A percentile compares a stretch with the other conserved stretches of the same genome.
Evolutionary conservation across 1,140 invertebrate species (phyloP).

Genomic region (Drosophila jambulina): DNA sequence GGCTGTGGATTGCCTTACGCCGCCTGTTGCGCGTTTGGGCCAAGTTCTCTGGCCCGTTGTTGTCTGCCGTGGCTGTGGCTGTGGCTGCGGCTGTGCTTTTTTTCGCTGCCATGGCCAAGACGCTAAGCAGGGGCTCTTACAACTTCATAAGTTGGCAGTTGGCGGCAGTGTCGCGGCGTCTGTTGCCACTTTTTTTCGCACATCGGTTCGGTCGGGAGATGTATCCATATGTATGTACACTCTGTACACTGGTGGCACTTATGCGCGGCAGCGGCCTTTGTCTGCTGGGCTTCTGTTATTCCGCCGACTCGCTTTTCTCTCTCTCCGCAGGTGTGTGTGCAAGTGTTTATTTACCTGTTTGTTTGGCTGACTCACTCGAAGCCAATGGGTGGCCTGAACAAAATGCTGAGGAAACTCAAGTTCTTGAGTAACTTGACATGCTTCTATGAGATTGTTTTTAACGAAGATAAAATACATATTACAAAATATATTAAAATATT

Average conservation of each 20-base stretch:
- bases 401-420: neutral
- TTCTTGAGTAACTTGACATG: neutral
- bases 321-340: conserved; percentile 33
- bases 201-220: conserved; percentile 36
- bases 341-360: conserved; percentile 33
- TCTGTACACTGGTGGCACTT: neutral
- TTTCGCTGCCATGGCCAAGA: conserved; percentile 64
- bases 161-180: conserved; percentile 25
- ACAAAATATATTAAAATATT: too few species aligned
- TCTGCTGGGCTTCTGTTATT: conserved; percentile 72
- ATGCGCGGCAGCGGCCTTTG: conserved; percentile 22
- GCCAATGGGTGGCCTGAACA: neutral
- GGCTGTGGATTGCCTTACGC: conserved; percentile 25
- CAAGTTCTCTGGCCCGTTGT: conserved; percentile 27
- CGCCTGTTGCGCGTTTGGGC: conserved; percentile 69
- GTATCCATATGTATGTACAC: neutral
- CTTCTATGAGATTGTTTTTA: neutral
- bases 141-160: conserved; percentile 74
- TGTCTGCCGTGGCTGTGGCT: neutral
- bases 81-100: neutral
- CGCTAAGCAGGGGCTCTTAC: conserved; percentile 64
- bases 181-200: conserved; percentile 57
- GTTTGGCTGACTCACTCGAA: conserved; percentile 26
- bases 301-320: conserved; percentile 47
- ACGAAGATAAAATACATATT: neutral